Percentiles rank a stretch among this genome's conserved stretches.
Conservation (phyloP, 2,888 invertebrate species). For the Ellobium chinense region DNA sequence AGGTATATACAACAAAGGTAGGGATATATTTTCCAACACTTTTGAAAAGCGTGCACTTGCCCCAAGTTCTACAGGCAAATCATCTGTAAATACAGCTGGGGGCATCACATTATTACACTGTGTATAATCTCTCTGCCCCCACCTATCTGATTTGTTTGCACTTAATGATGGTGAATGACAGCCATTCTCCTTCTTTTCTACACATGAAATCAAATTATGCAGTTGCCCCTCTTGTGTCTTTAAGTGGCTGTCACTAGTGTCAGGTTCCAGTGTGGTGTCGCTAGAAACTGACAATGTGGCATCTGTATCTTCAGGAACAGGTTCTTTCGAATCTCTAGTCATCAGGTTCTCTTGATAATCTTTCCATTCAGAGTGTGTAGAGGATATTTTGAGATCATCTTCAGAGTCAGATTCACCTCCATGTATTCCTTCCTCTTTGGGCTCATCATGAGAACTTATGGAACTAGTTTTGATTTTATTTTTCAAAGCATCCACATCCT, state of each 20-base stretch:
- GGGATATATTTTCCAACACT: conserved; percentile 73
- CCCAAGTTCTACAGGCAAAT: conserved; percentile 63
- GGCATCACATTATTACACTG: background rate
- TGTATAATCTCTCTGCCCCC: background rate
- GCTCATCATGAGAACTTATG: background rate
- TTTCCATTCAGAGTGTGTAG: background rate
- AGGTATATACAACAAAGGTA: conserved; percentile 72
- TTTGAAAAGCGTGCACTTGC: conserved; percentile 68
- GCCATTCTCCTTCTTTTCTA: conserved; percentile 6
- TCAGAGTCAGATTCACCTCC: background rate
- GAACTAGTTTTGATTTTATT: conserved; percentile 45
- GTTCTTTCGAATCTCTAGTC: background rate
- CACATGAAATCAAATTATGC: conserved; percentile 14
- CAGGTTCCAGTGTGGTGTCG: conserved; percentile 46
- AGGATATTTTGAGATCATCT: no score
- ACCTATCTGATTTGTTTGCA: background rate
- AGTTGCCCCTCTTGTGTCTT: conserved; percentile 18
- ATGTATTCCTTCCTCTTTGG: background rate
- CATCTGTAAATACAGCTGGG: conserved; percentile 65
- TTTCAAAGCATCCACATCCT: conserved; percentile 64
- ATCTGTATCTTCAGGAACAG: conserved; percentile 19
- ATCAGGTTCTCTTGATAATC: background rate
- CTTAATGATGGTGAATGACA: conserved; percentile 2
- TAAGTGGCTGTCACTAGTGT: background rate
- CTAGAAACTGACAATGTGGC: conserved; percentile 46